Evolutionary conservation across 1,140 invertebrate species (phyloP), one percentile per base, ranked within the genome.

Genomic region (Manduca sexta): DNA sequence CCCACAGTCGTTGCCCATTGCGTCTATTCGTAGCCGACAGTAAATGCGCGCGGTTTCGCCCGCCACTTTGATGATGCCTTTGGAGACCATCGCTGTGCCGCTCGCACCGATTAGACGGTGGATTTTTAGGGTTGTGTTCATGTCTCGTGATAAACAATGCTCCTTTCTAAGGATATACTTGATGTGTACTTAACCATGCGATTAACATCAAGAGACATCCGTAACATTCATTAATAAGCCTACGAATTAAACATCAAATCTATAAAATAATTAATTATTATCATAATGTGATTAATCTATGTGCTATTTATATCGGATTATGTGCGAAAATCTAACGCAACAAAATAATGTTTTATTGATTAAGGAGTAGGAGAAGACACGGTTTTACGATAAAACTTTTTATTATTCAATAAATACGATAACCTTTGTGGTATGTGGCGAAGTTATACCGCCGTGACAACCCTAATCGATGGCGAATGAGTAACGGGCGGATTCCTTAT

Each of bases 401-500:
- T n/a, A n/a, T n/a, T n/a, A n/a, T n/a, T n/a, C n/a, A n/a, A n/a
- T n/a, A n/a, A n/a, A n/a, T n/a, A n/a, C n/a, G n/a, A n/a, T n/a
- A n/a, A n/a, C n/a, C n/a, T n/a, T n/a, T n/a, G n/a, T n/a, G n/a
- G n/a, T n/a, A 4, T 12, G 13, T 35, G 13, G 33, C 13, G 33
- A 31, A 31, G n/a, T 31, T 35, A 35, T 12, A 5, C n/a, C 8
- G n/a, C 5, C 35, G 45, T 33, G 47, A 41, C 51, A 68, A 41
- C 67, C 69, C 67, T 72, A 60, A 67, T 58, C 49, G 56, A 64
- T 52, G 55, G 45, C 50, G 61, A 70, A 64, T 64, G 60, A 64
- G 46, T 81, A 81, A 81, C 74, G 74, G 70, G 54, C 55, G 58
- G 56, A 63, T 71, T 64, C 74, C 76, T 63, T 80, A 76, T 73